Evolutionary conservation across 2,113 vertebrate species (phyloP), one percentile per base, ranked within the genome.

Genomic region (Pomatostomus ruficeps): DNA sequence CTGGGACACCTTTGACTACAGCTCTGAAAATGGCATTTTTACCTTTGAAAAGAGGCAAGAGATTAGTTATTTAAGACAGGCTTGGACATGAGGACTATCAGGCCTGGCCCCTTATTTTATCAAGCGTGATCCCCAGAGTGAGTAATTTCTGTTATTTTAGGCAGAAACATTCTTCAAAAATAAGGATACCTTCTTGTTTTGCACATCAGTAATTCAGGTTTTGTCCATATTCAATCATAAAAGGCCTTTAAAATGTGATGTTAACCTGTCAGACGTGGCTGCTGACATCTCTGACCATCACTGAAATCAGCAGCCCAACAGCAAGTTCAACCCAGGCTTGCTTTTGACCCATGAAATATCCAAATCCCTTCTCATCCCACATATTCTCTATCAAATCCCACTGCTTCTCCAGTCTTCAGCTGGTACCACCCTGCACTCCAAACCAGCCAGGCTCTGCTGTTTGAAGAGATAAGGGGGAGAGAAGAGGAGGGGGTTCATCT

Each of bases 1-100:
- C 89, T 23, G 99, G 99, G 16, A 98, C 96, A 21, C 99, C 99
- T 17, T 63, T 98, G 57, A 99, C 98, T 80, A 98, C 68, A 13
- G 97, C 98, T 93, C 97, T 98, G 85, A 99, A 99, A 95, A 98
- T 49, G 28, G 98, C 98, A 48, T 85, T 93, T 97, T 98, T 98
- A 66, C 99, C 99, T 99, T 91, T 31, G 65, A 26, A 91, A 86
- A 52, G 76, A 96, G 76, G 62, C 48, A 77, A 70, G 14, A 80
- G 36, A 45, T 25, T 2, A 5, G 3, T 67, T 57, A 72, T 51
- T 67, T 26, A 51, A 57, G 31, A 33, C 17, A 36, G 35, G 20
- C 9, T n/a, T 62, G 14, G 33, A 26, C 28, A 61, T 8, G 23
- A 75, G 17, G 33, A 82, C 16, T 45, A 13, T 65, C 11, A 43